A percentile compares a stretch with the other conserved stretches of the same genome.
Conservation (phyloP, 2,888 invertebrate species). For the Enoplolaimus lenunculus region DNA sequence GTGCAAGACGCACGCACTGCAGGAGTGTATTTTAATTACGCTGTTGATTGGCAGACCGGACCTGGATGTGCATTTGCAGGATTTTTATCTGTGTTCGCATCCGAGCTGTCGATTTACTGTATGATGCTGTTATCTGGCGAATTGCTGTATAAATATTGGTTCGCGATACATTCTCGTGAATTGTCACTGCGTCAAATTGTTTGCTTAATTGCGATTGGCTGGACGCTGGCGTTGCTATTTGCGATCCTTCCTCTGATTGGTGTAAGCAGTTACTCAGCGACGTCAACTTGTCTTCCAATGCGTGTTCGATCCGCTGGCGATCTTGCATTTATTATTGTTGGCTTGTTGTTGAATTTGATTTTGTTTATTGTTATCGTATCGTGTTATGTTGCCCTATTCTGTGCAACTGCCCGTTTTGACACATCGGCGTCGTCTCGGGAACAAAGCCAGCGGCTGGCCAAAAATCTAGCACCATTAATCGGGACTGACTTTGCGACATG, state of each 20-base stretch:
- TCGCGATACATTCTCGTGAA: slow-evolving; percentile 43
- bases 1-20: slow-evolving; percentile 87
- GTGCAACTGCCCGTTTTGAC: background rate
- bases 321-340: slow-evolving; percentile 70
- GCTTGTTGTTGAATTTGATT: slow-evolving; percentile 78
- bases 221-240: slow-evolving; percentile 72
- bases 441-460: slow-evolving; percentile 54
- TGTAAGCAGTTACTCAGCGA: slow-evolving; percentile 83
- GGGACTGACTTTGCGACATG: slow-evolving; percentile 95
- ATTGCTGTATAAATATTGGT: background rate
- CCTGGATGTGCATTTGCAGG: slow-evolving; percentile 52
- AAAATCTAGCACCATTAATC: slow-evolving; percentile 85
- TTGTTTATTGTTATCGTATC: slow-evolving; percentile 81
- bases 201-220: slow-evolving; percentile 79
- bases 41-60: slow-evolving; percentile 89
- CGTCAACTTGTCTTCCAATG: slow-evolving; percentile 89
- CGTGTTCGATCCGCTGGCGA: slow-evolving; percentile 66
- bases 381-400: background rate
- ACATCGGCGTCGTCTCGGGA: background rate
- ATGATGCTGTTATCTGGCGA: slow-evolving; percentile 54
- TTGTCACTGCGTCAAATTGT: slow-evolving; percentile 46
- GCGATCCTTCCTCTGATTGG: slow-evolving; percentile 76
- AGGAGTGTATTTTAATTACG: slow-evolving; percentile 87
- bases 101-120: slow-evolving; percentile 84
- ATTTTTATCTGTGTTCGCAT: slow-evolving; percentile 75